phyloP scores from a whole-genome alignment of 1,140 invertebrate genomes.

The Drosophila ogumai region DNA sequence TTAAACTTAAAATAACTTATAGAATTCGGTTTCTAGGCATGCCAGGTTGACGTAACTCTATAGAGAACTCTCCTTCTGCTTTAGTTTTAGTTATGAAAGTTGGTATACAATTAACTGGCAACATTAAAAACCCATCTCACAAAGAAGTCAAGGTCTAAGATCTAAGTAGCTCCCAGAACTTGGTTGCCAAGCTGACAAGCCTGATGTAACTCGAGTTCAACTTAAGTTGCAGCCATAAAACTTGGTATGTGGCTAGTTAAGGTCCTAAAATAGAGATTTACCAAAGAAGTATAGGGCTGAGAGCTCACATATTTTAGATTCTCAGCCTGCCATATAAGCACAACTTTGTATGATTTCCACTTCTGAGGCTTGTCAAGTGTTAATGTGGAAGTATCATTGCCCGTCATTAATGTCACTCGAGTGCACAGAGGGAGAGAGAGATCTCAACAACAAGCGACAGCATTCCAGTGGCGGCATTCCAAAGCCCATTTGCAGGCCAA shows the following conservation, averaged over 20 bases:
- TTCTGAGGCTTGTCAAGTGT: background rate
- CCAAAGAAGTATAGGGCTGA: background rate
- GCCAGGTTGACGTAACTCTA: no score
- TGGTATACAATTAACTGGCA: background rate
- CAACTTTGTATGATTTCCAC: background rate
- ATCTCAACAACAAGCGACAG: conserved; percentile 7
- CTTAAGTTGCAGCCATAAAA: background rate
- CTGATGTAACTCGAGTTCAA: background rate
- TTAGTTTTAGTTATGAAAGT: background rate
- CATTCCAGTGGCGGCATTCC: conserved; percentile 21
- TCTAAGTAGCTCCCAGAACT: background rate
- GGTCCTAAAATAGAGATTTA: background rate
- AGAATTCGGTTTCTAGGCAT: no score
- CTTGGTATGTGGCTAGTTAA: background rate
- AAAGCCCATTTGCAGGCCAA: conserved; percentile 4
- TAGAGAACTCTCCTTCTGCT: background rate
- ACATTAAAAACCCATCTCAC: background rate
- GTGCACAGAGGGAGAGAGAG: conserved; percentile 2
- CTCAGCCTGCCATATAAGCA: background rate
- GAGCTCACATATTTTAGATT: no score
- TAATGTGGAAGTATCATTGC: conserved; percentile 5
- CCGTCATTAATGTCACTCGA: conserved; percentile 4
- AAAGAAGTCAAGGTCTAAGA: background rate
- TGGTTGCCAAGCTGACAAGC: background rate
- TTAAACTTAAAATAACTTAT: no score